Evolutionary conservation across 2,888 invertebrate species (phyloP), one percentile per base, ranked within the genome.

Genomic region (Caenorhabditis plicata): DNA sequence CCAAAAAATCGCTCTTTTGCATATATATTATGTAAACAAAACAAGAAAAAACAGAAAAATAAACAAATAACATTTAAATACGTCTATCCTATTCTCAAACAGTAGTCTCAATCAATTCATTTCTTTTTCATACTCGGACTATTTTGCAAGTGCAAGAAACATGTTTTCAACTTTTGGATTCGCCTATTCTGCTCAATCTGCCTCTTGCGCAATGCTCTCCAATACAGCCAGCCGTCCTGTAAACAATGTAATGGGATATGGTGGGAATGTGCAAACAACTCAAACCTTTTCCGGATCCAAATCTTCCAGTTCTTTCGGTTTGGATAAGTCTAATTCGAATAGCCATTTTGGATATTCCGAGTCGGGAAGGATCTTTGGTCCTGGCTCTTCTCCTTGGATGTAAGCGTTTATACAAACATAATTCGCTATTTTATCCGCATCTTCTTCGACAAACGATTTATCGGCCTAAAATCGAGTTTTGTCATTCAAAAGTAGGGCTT

Each of bases 291-390:
- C 75, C 1, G 75, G 72, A 35, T 75, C 75, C 54, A 78, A 33
- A 20, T 78, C 78, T 50, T 80, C 80, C 23, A 80, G 56, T 7
- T 40, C 32, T 33, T 52, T 45, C 5, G 74, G 69, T 25, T 64
- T 41, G 15, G 54, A 46, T 19, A 78, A 35, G 46, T 76, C 64
- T 60, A 80, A 36, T 44, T 78, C 54, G 57, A 78, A 79, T 22
- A 80, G 51, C 84, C 84, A 84, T 8, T 81, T 79, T 1, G 84
- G 84, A 60, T 84, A 84, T 54, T 83, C 83, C 17, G 75, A 74
- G 61, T 84, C 81, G 5, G 81, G 75, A 40, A 81, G 80, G 25
- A 84, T 71, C 44, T 78, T 73, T 3, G 83, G 83, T 39, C 84
- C 83, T 1, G 83, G 83, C 55, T 83, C 83, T 19, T 77, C 73